Evolutionary conservation across 1,140 invertebrate genomes (phyloP).

Genomic region (Armadillidium nasatum): DNA sequence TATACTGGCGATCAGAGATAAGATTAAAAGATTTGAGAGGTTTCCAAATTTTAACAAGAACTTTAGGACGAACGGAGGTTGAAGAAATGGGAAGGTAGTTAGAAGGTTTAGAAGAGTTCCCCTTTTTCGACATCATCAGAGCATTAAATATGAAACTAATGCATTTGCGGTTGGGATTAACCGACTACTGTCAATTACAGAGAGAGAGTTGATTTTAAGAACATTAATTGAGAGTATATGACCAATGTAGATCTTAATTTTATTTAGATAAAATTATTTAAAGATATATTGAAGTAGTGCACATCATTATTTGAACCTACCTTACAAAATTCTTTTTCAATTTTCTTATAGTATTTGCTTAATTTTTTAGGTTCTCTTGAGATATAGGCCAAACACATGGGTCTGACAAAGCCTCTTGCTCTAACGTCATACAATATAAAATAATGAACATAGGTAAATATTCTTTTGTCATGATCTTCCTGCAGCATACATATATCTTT

Average conservation of each 20-base stretch:
- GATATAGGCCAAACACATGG: constrained; percentile 1
- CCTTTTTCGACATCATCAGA: neutral
- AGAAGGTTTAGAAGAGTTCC: too few relatives aligned
- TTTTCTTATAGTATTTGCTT: neutral
- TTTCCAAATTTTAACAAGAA: too few relatives aligned
- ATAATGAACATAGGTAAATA: neutral
- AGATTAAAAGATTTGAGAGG: too few relatives aligned
- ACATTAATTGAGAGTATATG: neutral
- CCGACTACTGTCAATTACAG: neutral
- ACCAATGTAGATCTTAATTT: too few relatives aligned
- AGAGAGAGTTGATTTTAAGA: neutral
- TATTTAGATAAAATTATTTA: too few relatives aligned
- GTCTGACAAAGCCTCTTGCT: neutral
- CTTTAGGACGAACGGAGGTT: too few relatives aligned
- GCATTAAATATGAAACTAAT: neutral
- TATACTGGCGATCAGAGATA: too few relatives aligned
- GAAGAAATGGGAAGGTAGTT: too few relatives aligned
- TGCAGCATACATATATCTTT: neutral
- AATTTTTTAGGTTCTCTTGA: neutral
- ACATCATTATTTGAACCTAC: neutral
- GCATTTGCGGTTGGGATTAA: neutral
- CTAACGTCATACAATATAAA: neutral
- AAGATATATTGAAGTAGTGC: neutral
- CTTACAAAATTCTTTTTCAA: neutral
- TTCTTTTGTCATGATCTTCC: neutral